A percentile compares a stretch with the other conserved stretches of the same genome.
Evolutionary conservation across 2,113 vertebrate genomes (phyloP).

Genomic region (Catharus bicknelli): DNA sequence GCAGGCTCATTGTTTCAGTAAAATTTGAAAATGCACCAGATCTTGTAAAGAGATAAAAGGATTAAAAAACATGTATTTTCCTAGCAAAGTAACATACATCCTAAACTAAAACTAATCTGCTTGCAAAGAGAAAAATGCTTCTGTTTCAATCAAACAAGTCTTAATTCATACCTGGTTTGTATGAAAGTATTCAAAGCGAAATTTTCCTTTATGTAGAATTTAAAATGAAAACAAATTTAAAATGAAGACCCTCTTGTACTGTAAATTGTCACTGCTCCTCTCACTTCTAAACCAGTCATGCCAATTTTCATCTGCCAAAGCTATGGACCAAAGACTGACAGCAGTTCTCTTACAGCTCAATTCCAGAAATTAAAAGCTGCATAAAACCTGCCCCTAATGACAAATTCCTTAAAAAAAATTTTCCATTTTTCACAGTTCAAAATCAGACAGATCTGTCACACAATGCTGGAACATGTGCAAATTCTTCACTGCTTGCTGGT

Average conservation of each 20-base stretch:
- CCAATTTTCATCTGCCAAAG: neutral
- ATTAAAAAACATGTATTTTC: neutral
- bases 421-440: conserved; percentile 4
- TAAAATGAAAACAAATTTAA: neutral
- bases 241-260: neutral
- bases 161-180: neutral
- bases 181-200: neutral
- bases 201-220: neutral
- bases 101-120: neutral
- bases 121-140: neutral
- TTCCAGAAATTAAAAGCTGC: neutral
- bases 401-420: neutral
- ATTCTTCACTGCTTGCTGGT: neutral
- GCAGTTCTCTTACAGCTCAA: neutral
- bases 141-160: neutral
- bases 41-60: neutral
- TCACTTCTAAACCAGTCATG: neutral
- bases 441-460: conserved; percentile 10
- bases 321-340: neutral
- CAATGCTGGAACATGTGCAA: neutral
- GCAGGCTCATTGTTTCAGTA: neutral
- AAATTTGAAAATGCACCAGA: neutral
- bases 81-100: neutral
- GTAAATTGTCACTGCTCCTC: neutral
- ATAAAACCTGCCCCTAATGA: neutral